These are phyloP conservation scores for Chionomys nivalis DNA, from an alignment of 2,113 vertebrate genomes.

Conservation along the genomic window DNA sequence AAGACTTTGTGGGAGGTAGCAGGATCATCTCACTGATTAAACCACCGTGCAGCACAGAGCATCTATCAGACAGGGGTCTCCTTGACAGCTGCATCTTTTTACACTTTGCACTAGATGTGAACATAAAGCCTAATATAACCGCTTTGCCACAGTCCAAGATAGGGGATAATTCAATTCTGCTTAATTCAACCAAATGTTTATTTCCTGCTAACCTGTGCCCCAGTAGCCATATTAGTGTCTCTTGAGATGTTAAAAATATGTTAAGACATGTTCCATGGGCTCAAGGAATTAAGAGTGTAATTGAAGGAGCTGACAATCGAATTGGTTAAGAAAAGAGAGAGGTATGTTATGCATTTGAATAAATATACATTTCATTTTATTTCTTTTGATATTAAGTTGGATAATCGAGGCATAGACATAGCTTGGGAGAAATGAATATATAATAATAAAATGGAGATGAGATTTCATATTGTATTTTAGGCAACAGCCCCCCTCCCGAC, in stretches of 20 bases:
- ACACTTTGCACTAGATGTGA: neutral
- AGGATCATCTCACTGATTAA: neutral
- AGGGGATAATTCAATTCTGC: slow-evolving; percentile 56
- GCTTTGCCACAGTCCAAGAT: neutral
- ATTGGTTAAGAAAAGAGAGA: neutral
- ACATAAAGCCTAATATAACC: neutral
- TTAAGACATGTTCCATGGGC: slow-evolving; percentile 47
- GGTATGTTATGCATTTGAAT: neutral
- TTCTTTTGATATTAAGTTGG: neutral
- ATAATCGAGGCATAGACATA: neutral
- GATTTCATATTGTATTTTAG: neutral
- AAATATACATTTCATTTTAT: neutral
- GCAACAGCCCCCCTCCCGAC: neutral
- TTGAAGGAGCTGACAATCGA: slow-evolving; percentile 24
- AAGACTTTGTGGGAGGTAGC: neutral
- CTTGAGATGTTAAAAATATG: slow-evolving; percentile 64
- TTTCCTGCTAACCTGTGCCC: slow-evolving; percentile 60
- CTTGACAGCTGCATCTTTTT: neutral
- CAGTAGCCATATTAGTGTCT: neutral
- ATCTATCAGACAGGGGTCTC: neutral
- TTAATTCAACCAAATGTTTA: slow-evolving; percentile 69
- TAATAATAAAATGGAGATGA: slow-evolving; percentile 26
- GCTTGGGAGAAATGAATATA: neutral
- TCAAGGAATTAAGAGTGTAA: slow-evolving; percentile 60
- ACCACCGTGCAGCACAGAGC: neutral